These are phyloP conservation scores for Volucella inflata DNA, from an alignment of 2,888 invertebrate species.

Conservation along the genomic window DNA sequence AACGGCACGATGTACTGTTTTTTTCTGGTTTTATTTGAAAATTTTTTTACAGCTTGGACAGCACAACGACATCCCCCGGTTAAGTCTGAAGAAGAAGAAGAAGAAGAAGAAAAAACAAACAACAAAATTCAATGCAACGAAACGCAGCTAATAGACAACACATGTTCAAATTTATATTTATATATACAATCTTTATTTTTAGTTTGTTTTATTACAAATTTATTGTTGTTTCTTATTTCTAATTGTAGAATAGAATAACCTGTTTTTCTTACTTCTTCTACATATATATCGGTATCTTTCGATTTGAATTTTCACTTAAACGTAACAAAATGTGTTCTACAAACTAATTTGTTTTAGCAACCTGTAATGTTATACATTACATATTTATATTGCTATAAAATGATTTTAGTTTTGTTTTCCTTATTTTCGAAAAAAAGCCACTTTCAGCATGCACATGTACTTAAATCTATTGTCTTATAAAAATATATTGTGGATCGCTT, in stretches of 20 bases:
- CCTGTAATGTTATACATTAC: constrained; percentile 44
- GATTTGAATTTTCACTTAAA: constrained; percentile 41
- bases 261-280: background rate
- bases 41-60: background rate
- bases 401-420: constrained; percentile 1
- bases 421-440: constrained; percentile 17
- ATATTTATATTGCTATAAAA: constrained; percentile 7
- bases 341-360: constrained; percentile 29
- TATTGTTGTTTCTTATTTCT: background rate
- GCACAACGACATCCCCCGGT: too few species aligned
- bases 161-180: background rate
- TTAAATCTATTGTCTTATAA: constrained; percentile 40
- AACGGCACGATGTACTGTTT: background rate
- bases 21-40: background rate
- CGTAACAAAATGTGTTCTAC: constrained; percentile 20
- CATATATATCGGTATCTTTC: constrained; percentile 5
- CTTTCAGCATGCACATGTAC: constrained; percentile 20
- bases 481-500: constrained; percentile 47
- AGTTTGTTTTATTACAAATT: background rate
- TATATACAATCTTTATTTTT: constrained; percentile 1
- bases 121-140: background rate
- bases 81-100: too few species aligned
- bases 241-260: background rate
- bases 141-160: background rate
- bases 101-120: background rate